Conservation (phyloP, 2,888 invertebrate species). For the Limenitis arthemis region DNA sequence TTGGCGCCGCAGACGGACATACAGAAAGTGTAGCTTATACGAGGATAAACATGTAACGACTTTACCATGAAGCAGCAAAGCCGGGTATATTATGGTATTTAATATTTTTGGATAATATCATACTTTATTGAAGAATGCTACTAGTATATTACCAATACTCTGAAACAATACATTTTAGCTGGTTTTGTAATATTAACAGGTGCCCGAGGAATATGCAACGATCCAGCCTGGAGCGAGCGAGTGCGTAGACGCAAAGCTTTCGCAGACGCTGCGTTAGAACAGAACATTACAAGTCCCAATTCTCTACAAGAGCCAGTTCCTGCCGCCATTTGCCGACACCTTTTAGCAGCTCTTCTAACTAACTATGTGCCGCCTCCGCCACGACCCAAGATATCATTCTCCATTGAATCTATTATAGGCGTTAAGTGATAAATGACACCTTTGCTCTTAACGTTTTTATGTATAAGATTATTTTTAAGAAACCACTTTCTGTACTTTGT, state of each 20-base stretch:
- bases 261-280: slow-evolving; percentile 80
- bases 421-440: slow-evolving; percentile 49
- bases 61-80: too few species aligned
- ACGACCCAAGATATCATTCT: slow-evolving; percentile 68
- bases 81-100: too few species aligned
- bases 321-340: slow-evolving; percentile 64
- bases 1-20: too few species aligned
- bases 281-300: slow-evolving; percentile 32
- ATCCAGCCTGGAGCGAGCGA: slow-evolving; percentile 68
- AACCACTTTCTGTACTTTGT: too few species aligned
- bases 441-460: background rate
- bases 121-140: too few species aligned
- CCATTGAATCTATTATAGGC: slow-evolving; percentile 82
- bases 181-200: slow-evolving; percentile 29
- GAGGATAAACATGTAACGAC: too few species aligned
- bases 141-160: background rate
- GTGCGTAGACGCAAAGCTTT: slow-evolving; percentile 72
- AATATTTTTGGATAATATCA: too few species aligned
- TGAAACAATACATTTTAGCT: background rate
- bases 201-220: slow-evolving; percentile 35
- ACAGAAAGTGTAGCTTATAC: too few species aligned
- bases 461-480: too few species aligned
- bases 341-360: slow-evolving; percentile 54
- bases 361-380: slow-evolving; percentile 51
- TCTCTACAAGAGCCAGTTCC: slow-evolving; percentile 32